Evolutionary conservation across 2,888 invertebrate genomes (phyloP).

Genomic region (Synergus umbraculus): DNA sequence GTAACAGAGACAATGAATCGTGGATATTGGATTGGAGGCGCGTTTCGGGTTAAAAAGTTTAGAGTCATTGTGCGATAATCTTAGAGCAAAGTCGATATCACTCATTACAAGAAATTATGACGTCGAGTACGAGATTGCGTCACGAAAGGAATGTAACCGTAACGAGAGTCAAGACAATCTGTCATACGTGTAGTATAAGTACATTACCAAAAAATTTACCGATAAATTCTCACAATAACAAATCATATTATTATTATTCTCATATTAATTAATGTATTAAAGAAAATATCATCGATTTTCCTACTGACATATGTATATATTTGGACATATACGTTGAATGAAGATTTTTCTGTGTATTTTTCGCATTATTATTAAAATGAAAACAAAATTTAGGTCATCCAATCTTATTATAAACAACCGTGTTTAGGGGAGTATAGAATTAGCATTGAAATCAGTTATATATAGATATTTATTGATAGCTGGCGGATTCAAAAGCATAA

Average conservation of each 20-base stretch:
- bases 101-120: constrained; percentile 28
- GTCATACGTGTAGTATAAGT: background rate
- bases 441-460: too few relatives aligned
- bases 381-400: background rate
- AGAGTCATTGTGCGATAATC: constrained; percentile 18
- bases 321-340: background rate
- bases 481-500: too few relatives aligned
- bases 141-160: constrained; percentile 19
- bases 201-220: background rate
- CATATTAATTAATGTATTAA: background rate
- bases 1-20: background rate
- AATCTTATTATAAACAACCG: background rate
- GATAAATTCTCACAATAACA: background rate
- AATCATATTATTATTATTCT: too few relatives aligned
- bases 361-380: too few relatives aligned
- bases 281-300: background rate
- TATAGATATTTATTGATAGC: too few relatives aligned
- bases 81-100: constrained; percentile 19
- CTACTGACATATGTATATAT: background rate
- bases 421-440: too few relatives aligned
- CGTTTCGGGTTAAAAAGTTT: background rate
- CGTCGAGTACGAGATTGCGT: constrained; percentile 19
- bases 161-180: background rate
- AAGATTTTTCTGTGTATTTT: background rate
- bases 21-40: constrained; percentile 3